Conservation (phyloP, 1,140 invertebrate genomes). For the Aporrectodea caliginosa region DNA sequence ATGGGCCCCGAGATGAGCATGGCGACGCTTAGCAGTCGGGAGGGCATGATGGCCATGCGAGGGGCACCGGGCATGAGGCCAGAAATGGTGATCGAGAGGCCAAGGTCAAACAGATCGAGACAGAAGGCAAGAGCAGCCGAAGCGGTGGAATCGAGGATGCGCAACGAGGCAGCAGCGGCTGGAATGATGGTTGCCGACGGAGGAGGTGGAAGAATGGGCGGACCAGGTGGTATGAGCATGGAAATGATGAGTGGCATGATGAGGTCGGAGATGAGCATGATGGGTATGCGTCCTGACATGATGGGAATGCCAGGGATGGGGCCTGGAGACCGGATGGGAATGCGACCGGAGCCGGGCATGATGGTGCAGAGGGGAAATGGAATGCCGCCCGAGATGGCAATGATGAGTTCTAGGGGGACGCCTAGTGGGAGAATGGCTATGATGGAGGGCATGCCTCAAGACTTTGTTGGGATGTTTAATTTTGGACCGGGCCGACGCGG, state of each 20-base stretch:
- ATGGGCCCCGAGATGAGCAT: slow-evolving; percentile 43
- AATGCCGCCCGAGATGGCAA: background rate
- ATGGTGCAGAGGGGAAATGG: background rate
- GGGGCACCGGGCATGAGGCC: slow-evolving; percentile 42
- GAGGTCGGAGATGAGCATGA: background rate
- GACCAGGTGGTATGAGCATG: background rate
- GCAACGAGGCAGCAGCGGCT: background rate
- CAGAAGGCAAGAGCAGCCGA: background rate
- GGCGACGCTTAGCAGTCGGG: slow-evolving; percentile 36
- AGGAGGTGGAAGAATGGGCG: background rate
- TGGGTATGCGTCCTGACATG: background rate
- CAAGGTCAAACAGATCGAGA: background rate
- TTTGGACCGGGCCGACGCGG: background rate
- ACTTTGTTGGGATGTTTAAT: background rate
- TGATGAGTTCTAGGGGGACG: background rate
- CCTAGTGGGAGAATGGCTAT: background rate
- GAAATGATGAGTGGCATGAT: background rate
- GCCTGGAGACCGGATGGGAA: background rate
- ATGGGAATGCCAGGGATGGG: background rate
- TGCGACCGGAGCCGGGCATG: background rate
- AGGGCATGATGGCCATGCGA: background rate
- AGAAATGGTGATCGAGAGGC: background rate
- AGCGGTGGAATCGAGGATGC: background rate
- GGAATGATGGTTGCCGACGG: background rate
- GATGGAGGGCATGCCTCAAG: no score